Percentiles rank a stretch among this genome's conserved stretches.
Evolutionary conservation across 2,888 invertebrate genomes (phyloP).

Genomic region (Schizaphis graminum): DNA sequence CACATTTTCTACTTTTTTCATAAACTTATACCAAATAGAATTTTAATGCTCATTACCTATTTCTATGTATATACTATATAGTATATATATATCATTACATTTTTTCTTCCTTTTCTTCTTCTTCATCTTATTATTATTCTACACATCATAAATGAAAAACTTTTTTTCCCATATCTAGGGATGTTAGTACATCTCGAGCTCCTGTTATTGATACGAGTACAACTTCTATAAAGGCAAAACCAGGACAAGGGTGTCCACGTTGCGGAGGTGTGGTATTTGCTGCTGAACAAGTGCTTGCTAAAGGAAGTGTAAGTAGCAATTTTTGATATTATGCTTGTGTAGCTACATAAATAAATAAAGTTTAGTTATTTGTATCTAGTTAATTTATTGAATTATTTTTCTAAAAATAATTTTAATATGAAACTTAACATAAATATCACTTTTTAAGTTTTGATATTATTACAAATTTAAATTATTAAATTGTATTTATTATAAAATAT

Average conservation of each 20-base stretch:
- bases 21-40: background rate
- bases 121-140: background rate
- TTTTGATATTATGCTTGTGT: background rate
- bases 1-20: background rate
- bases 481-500: background rate
- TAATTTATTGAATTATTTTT: background rate
- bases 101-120: background rate
- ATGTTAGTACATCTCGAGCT: constrained; percentile 68
- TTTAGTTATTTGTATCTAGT: background rate
- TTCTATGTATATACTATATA: background rate
- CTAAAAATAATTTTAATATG: background rate
- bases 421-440: background rate
- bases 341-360: background rate
- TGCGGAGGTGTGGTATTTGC: constrained; percentile 93
- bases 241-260: constrained; percentile 90
- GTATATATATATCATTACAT: background rate
- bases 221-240: constrained; percentile 82
- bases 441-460: background rate
- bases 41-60: background rate
- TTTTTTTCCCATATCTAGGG: constrained; percentile 67
- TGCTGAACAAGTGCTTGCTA: constrained; percentile 93
- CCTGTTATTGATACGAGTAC: constrained; percentile 80
- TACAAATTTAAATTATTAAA: background rate
- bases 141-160: background rate
- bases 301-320: constrained; percentile 75